Evolutionary conservation across 2,888 invertebrate genomes (phyloP), one percentile per base, ranked within the genome.

Genomic region (Drosophila putrida): DNA sequence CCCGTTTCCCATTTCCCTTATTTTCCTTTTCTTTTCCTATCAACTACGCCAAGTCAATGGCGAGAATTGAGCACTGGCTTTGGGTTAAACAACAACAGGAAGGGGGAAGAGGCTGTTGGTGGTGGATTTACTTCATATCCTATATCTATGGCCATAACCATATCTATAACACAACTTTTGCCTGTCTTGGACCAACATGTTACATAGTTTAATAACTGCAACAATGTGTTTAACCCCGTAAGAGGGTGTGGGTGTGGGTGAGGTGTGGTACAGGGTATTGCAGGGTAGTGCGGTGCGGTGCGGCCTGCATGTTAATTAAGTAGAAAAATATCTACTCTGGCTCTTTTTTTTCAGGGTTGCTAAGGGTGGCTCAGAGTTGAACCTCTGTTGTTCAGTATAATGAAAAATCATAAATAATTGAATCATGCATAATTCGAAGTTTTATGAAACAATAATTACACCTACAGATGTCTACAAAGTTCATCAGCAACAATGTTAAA

Each of bases 291-390:
- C 39, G 53, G 64, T 74, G 59, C 68, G 73, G 57, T 66, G 70
- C 51, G 71, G 78, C 59, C 60, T 72, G 83, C 86, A 84, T 87
- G 84, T 87, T 87, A 87, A 85, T 85, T 82, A 87, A 80, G 82
- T 84, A 82, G 76, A 84, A 78, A 85, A 84, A 78, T 72, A 62
- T 65, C 70, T 78, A 75, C 41, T 54, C 39, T 55, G 57, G 9
- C 38, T 20, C n/a, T n/a, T 61, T 61, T 41, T 36, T 20, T 35
- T n/a, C 27, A 38, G 69, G 64, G 65, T 54, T 1, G 6, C n/a
- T 6, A n/a, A 46, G 62, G 72, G 66, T 75, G 28, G 76, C 41
- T 53, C 11, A 41, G 8, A 33, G 28, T 44, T 13, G 8, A 49
- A 27, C 31, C 31, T 8, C 31, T 31, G 31, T 31, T 31, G 31